phyloP scores from a whole-genome alignment of 2,113 vertebrate species.

The Poeciliopsis prolifica region DNA sequence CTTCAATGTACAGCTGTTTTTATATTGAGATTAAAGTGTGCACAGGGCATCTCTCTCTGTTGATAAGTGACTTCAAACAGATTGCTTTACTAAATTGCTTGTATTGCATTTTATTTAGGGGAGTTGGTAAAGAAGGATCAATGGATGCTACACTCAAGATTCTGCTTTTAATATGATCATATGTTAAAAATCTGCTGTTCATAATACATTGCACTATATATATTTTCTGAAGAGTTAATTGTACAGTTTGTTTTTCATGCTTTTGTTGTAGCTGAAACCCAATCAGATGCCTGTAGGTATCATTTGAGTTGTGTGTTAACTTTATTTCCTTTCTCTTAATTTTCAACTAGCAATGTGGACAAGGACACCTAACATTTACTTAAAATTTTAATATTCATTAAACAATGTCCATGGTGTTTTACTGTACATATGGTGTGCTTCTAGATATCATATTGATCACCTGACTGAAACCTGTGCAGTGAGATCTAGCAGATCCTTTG shows the following conservation, averaged over 20 bases:
- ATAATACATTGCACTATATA: not conserved
- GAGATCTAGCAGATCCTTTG: not conserved
- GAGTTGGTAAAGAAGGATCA: no score
- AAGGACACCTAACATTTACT: not conserved
- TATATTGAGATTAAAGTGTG: no score
- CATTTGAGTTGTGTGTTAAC: slow-evolving; percentile 17
- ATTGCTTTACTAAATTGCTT: no score
- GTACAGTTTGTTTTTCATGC: slow-evolving; percentile 56
- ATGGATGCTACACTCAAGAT: no score
- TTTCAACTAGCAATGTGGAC: not conserved
- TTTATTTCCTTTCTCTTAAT: not conserved
- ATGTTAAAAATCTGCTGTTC: not conserved
- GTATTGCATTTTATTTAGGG: no score
- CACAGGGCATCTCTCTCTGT: no score
- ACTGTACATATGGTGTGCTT: not conserved
- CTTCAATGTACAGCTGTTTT: no score
- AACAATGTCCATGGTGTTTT: not conserved
- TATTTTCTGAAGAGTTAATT: not conserved
- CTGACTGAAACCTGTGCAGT: not conserved
- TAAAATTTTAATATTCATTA: not conserved
- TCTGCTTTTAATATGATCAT: no score
- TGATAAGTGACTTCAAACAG: no score
- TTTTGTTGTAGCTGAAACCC: slow-evolving; percentile 77
- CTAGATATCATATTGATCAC: not conserved
- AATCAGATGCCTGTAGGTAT: slow-evolving; percentile 86